These are phyloP conservation scores for Acrocephalus kingi DNA, from an alignment of 2,113 vertebrate species.

Conservation along the genomic window DNA sequence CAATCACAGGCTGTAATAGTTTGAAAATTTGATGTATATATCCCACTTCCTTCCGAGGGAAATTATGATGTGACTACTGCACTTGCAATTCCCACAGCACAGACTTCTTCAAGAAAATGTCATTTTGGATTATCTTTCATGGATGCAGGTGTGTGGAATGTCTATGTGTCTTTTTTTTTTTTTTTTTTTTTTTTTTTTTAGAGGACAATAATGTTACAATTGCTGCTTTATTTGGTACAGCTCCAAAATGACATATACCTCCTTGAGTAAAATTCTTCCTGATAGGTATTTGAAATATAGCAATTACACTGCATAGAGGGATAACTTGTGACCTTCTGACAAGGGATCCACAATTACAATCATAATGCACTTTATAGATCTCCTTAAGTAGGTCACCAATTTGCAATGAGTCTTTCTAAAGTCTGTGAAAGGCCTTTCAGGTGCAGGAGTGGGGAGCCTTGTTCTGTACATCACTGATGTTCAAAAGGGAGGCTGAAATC, in stretches of 20 bases:
- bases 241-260: neutral
- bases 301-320: neutral
- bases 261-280: neutral
- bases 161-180: neutral
- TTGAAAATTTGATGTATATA: neutral
- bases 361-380: neutral
- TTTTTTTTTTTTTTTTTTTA: neutral
- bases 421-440: neutral
- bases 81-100: neutral
- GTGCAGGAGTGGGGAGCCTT: neutral
- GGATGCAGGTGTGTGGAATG: neutral
- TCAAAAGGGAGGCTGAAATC: neutral
- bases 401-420: neutral
- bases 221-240: neutral
- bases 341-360: neutral
- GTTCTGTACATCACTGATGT: accelerated
- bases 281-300: neutral
- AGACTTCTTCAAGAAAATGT: conserved; percentile 34
- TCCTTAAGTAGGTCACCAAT: neutral
- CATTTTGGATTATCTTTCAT: conserved; percentile 30
- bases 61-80: neutral
- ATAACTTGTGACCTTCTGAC: conserved; percentile 23
- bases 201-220: neutral
- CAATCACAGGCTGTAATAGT: neutral
- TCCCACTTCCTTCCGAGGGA: conserved; percentile 11